Evolutionary conservation across 2,888 invertebrate genomes (phyloP).

Genomic region (Gastrophysa polygoni): DNA sequence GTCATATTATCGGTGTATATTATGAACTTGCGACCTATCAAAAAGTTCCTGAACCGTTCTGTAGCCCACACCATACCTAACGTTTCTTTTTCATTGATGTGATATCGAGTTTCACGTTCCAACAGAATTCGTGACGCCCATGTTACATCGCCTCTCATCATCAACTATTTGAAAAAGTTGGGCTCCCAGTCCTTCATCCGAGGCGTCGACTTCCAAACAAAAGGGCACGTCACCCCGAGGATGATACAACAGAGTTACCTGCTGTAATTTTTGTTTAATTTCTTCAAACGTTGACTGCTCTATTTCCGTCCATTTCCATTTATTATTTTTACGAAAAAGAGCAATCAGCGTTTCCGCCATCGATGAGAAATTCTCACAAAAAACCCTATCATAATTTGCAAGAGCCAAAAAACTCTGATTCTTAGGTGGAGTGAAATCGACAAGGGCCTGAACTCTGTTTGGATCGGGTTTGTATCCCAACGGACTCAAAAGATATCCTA

Average conservation of each 20-base stretch:
- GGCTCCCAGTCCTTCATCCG: constrained; percentile 25
- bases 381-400: constrained; percentile 30
- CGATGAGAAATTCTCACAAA: constrained; percentile 32
- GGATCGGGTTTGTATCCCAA: background rate
- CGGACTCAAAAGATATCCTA: background rate
- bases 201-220: constrained; percentile 28
- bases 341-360: constrained; percentile 20
- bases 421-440: constrained; percentile 38
- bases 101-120: constrained; percentile 22
- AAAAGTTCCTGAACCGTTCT: constrained; percentile 22
- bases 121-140: constrained; percentile 23
- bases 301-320: background rate
- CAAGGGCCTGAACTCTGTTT: constrained; percentile 36
- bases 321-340: background rate
- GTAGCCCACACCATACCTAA: constrained; percentile 28
- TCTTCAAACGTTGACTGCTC: constrained; percentile 15
- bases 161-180: constrained; percentile 27
- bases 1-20: constrained; percentile 32
- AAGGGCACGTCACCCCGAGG: constrained; percentile 16
- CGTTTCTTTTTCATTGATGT: constrained; percentile 28
- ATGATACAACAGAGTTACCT: constrained; percentile 15
- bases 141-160: constrained; percentile 14
- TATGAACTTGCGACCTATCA: constrained; percentile 26
- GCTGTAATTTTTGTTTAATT: constrained; percentile 9
- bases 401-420: constrained; percentile 43